Percentiles rank a stretch among this genome's conserved stretches.
Evolutionary conservation across 1,140 invertebrate species (phyloP).

Genomic region (Danaus melanippus): DNA sequence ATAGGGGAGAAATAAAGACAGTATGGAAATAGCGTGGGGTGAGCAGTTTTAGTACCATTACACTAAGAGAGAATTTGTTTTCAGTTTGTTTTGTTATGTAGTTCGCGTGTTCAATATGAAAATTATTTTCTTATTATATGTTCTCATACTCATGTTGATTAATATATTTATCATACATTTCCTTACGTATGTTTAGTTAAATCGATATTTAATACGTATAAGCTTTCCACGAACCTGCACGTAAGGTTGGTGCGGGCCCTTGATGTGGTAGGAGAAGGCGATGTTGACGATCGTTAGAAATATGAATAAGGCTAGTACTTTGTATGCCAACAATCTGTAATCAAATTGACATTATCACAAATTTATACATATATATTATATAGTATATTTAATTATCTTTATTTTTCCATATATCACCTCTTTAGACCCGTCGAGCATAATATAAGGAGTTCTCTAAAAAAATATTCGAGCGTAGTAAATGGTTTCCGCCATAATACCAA

Average conservation of each 20-base stretch:
- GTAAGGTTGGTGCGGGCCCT: conserved; percentile 60
- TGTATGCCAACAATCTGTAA: conserved; percentile 66
- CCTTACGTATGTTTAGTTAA: too few relatives aligned
- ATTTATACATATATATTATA: conserved; percentile 1
- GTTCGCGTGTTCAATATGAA: too few relatives aligned
- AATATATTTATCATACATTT: too few relatives aligned
- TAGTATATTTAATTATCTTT: not conserved
- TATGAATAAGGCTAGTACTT: conserved; percentile 50
- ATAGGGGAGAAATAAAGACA: too few relatives aligned
- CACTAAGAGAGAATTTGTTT: too few relatives aligned
- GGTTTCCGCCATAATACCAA: conserved; percentile 92
- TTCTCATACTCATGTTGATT: too few relatives aligned
- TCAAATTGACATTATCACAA: conserved; percentile 10
- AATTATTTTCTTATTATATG: too few relatives aligned
- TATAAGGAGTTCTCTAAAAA: conserved; percentile 81
- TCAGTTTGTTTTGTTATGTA: too few relatives aligned
- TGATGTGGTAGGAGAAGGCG: conserved; percentile 54
- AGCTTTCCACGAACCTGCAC: conserved; percentile 50
- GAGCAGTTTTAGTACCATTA: too few relatives aligned
- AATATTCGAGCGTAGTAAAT: conserved; percentile 87
- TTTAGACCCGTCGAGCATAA: conserved; percentile 66
- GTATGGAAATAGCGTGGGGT: too few relatives aligned
- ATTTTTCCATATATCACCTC: conserved; percentile 34
- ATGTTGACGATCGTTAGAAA: conserved; percentile 36
- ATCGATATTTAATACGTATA: not conserved